Percentiles rank a stretch among this genome's conserved stretches.
Evolutionary conservation across 2,797 vertebrate genomes (phyloP).

Genomic region (Crypturellus tataupa): DNA sequence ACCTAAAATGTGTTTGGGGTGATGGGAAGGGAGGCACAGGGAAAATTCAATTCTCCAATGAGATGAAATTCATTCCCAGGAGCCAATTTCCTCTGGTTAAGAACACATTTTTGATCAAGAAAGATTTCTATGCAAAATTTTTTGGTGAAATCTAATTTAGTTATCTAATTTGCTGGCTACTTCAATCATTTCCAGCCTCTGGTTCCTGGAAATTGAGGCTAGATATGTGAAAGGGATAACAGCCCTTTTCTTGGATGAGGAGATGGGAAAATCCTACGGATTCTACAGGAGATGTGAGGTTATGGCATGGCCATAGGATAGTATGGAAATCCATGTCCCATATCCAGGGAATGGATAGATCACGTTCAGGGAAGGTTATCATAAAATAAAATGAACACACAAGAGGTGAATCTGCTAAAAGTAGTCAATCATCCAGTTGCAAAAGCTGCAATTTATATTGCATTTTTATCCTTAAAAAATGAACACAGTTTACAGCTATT

Average conservation of each 20-base stretch:
- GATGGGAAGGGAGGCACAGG: neutral
- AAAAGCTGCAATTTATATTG: neutral
- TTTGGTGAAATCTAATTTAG: constrained; percentile 23
- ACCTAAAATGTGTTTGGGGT: neutral
- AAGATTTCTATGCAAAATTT: neutral
- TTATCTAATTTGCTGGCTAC: neutral
- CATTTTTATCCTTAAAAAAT: neutral
- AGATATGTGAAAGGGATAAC: neutral
- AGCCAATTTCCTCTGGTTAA: neutral
- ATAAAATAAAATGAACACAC: neutral
- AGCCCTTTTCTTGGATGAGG: neutral
- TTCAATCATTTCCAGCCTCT: neutral
- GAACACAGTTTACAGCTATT: neutral
- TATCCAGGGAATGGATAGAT: neutral
- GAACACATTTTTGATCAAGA: neutral
- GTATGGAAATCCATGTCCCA: neutral
- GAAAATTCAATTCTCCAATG: neutral
- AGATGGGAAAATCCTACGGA: neutral
- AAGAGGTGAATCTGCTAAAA: neutral
- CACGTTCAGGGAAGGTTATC: neutral
- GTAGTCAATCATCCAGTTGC: neutral
- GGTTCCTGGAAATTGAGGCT: constrained; percentile 1
- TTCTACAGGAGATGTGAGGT: neutral
- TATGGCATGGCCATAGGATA: accelerated
- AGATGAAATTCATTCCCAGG: neutral